Evolutionary conservation across 2,113 vertebrate species (phyloP).

Genomic region (Propithecus coquereli): DNA sequence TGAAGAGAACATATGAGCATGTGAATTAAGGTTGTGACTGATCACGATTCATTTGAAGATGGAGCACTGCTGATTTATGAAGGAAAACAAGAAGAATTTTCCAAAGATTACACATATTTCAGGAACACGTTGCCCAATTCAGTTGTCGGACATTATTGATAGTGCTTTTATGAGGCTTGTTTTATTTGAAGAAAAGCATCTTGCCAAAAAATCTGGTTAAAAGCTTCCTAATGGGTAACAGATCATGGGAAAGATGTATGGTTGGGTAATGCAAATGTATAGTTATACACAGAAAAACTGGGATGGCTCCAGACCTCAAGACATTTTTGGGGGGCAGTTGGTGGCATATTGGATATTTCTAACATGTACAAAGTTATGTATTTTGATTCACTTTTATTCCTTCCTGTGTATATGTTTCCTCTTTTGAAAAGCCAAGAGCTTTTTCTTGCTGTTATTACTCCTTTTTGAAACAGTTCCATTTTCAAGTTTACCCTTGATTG

Average conservation of each 20-base stretch:
- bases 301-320: slow-evolving; percentile 13
- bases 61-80: slow-evolving; percentile 80
- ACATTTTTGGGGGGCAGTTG: slow-evolving; percentile 56
- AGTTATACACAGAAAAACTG: slow-evolving; percentile 46
- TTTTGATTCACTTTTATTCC: slow-evolving; percentile 66
- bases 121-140: slow-evolving; percentile 66
- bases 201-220: slow-evolving; percentile 70
- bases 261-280: background rate
- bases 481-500: slow-evolving; percentile 45
- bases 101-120: slow-evolving; percentile 56
- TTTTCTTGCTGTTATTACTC: slow-evolving; percentile 63
- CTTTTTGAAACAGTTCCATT: slow-evolving; percentile 53
- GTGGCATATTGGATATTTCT: slow-evolving; percentile 67
- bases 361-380: slow-evolving; percentile 59
- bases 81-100: slow-evolving; percentile 77
- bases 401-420: slow-evolving; percentile 48
- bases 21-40: slow-evolving; percentile 43
- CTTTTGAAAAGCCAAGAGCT: slow-evolving; percentile 55
- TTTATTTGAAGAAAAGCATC: slow-evolving; percentile 58
- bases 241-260: slow-evolving; percentile 28
- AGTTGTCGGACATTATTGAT: slow-evolving; percentile 41
- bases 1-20: slow-evolving; percentile 87
- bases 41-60: slow-evolving; percentile 61
- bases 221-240: slow-evolving; percentile 32
- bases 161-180: slow-evolving; percentile 45